Conservation (phyloP, 2,797 vertebrate species). For the Acanthis flammea region DNA sequence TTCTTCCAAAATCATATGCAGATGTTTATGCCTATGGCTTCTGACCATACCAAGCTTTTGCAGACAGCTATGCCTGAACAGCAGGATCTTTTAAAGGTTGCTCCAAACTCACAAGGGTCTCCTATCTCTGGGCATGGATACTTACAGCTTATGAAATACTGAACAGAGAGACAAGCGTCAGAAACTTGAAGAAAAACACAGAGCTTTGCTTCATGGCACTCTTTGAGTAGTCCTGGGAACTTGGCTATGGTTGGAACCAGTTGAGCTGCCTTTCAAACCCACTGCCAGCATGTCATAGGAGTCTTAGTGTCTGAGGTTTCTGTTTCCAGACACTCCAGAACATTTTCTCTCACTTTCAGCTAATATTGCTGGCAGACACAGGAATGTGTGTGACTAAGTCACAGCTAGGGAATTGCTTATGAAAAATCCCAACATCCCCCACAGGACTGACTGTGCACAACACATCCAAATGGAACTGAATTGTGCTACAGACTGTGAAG, state of each 20-base stretch:
- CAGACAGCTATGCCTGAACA: neutral
- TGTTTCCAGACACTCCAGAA: neutral
- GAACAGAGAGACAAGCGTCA: neutral
- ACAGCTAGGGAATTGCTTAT: neutral
- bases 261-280: neutral
- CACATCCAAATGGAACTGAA: neutral
- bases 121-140: neutral
- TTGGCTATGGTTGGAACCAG: neutral
- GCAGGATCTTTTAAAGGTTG: neutral
- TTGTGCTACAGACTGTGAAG: neutral
- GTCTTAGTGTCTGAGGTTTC: neutral
- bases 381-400: neutral
- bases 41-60: neutral
- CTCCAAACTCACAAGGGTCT: accelerated
- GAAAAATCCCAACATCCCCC: neutral
- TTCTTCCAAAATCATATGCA: neutral
- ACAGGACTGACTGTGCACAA: neutral
- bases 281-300: accelerated
- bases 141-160: neutral
- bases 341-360: neutral
- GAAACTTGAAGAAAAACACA: neutral
- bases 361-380: neutral
- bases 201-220: neutral
- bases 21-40: neutral
- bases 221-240: neutral